phyloP scores from a whole-genome alignment of 2,888 invertebrate species.

The Rhabditophanes sp. region DNA sequence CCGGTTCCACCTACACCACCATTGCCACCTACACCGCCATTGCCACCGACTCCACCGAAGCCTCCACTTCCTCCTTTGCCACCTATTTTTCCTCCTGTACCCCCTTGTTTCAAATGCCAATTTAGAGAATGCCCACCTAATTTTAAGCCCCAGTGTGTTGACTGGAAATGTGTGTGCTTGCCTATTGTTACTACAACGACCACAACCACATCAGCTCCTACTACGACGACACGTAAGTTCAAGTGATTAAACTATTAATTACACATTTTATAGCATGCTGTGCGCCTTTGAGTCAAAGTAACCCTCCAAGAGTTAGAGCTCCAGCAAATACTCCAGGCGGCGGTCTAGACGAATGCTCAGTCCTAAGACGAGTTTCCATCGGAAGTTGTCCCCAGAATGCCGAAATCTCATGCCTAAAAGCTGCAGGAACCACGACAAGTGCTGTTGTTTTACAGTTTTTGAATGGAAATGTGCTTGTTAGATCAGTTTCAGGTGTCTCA shows the following conservation, averaged over 20 bases:
- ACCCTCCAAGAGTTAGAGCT: constrained; percentile 8
- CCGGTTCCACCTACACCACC: no score
- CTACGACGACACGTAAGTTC: constrained; percentile 2
- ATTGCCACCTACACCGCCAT: no score
- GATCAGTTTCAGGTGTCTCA: no score
- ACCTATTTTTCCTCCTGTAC: no score
- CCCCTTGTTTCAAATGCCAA: no score
- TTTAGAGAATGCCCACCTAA: no score
- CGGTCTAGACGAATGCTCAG: constrained; percentile 9
- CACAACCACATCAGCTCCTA: not conserved
- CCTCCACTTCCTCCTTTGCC: no score
- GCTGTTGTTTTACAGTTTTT: not conserved
- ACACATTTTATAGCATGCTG: constrained; percentile 11
- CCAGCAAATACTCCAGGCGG: constrained; percentile 9
- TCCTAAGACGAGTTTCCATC: constrained; percentile 8
- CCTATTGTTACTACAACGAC: constrained; percentile 4
- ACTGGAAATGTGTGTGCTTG: no score
- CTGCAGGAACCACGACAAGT: constrained; percentile 8
- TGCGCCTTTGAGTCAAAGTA: constrained; percentile 6
- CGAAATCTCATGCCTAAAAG: constrained; percentile 6
- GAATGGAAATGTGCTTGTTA: no score
- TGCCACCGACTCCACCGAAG: no score
- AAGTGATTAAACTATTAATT: not conserved
- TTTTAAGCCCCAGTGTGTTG: no score
- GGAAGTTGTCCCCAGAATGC: constrained; percentile 8